Conservation (phyloP, 2,797 vertebrate genomes). For the Todus mexicanus region DNA sequence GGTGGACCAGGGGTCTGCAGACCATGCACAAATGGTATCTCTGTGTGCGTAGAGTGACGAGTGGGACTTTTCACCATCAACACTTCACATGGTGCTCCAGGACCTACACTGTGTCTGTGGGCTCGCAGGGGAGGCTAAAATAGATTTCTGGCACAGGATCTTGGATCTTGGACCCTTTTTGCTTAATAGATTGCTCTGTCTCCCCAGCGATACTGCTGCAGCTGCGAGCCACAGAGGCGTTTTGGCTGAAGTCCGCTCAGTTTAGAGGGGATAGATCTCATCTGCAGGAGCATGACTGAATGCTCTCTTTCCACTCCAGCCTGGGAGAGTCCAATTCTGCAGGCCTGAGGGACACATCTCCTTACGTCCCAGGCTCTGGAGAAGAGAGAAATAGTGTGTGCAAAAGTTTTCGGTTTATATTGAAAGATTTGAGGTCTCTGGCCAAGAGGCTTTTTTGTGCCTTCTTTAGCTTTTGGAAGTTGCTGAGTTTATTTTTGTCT, state of each 20-base stretch:
- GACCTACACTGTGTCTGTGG: neutral
- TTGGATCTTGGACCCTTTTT: slow-evolving; percentile 22
- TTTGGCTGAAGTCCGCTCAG: slow-evolving; percentile 30
- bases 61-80: neutral
- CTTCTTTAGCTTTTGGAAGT: slow-evolving; percentile 5
- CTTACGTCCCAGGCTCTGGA: neutral
- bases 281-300: neutral
- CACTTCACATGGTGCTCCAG: neutral
- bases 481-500: slow-evolving; percentile 37
- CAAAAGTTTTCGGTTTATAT: neutral
- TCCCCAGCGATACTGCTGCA: slow-evolving; percentile 42
- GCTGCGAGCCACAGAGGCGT: slow-evolving; percentile 46
- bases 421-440: neutral
- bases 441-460: neutral
- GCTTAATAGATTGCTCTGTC: slow-evolving; percentile 42
- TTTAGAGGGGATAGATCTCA: slow-evolving; percentile 2
- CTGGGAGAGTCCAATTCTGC: neutral
- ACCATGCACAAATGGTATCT: no score
- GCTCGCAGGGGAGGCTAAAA: neutral
- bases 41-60: rapidly evolving
- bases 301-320: neutral
- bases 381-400: neutral
- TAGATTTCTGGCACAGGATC: slow-evolving; percentile 11
- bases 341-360: neutral
- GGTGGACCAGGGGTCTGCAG: neutral